A percentile compares a stretch with the other conserved stretches of the same genome.
phyloP scores from a whole-genome alignment of 2,797 vertebrate species.

The Pitangus sulphuratus region DNA sequence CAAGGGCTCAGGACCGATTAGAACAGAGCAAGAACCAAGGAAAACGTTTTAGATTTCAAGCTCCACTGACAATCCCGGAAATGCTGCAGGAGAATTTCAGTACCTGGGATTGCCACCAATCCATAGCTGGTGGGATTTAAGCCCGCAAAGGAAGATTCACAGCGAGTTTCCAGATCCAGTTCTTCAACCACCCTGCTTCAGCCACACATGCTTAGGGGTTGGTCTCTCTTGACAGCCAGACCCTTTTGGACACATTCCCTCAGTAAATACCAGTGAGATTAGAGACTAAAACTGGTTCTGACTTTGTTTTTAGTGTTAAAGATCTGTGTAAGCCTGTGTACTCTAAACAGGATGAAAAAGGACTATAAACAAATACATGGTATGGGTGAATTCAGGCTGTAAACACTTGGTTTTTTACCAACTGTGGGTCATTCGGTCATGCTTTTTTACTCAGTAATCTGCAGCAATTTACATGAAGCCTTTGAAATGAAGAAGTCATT shows the following conservation, averaged over 20 bases:
- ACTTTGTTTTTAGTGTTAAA: neutral
- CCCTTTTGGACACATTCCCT: neutral
- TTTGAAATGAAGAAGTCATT: neutral
- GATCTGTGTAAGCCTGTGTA: neutral
- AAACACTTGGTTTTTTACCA: neutral
- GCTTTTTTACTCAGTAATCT: neutral
- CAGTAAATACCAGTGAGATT: neutral
- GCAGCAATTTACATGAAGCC: neutral
- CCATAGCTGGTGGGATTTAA: neutral
- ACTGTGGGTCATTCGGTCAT: neutral
- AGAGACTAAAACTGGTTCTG: neutral
- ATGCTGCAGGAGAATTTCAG: neutral
- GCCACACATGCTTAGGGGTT: neutral
- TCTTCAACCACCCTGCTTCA: neutral
- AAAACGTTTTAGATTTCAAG: neutral
- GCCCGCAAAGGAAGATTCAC: neutral
- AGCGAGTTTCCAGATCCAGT: neutral
- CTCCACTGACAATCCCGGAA: neutral
- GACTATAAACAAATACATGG: neutral
- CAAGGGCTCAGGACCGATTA: neutral
- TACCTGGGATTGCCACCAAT: neutral
- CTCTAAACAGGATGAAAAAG: neutral
- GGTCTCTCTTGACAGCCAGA: neutral
- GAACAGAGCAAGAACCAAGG: neutral
- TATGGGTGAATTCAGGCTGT: neutral